phyloP scores from a whole-genome alignment of 1,140 invertebrate genomes.

The Micrasema longulum region DNA sequence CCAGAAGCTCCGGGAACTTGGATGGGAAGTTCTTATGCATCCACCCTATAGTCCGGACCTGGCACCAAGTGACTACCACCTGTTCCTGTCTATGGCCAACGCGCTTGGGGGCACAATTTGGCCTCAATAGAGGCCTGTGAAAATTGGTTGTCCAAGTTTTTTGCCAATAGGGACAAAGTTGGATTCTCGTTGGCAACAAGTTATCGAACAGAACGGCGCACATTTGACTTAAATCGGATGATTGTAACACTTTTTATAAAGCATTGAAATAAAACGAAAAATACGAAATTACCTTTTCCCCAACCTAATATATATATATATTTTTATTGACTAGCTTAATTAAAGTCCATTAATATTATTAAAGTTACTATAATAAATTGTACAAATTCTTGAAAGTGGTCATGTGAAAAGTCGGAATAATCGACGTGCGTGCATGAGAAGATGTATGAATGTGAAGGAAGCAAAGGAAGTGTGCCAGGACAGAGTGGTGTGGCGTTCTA shows the following conservation, averaged over 20 bases:
- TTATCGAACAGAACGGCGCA: constrained; percentile 22
- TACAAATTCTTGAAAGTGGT: too few relatives aligned
- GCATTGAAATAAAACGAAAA: constrained; percentile 24
- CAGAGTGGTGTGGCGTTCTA: too few relatives aligned
- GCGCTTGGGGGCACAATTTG: neutral
- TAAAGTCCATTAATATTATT: too few relatives aligned
- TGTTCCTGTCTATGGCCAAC: neutral
- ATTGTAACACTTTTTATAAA: constrained; percentile 27
- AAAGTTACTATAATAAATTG: too few relatives aligned
- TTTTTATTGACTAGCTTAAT: too few relatives aligned
- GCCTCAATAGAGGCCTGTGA: constrained; percentile 14
- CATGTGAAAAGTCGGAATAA: too few relatives aligned
- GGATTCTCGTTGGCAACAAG: constrained; percentile 22
- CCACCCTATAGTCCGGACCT: neutral
- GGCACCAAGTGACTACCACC: neutral
- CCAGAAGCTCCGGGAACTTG: constrained; percentile 19
- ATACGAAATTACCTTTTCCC: constrained; percentile 15
- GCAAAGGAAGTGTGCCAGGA: too few relatives aligned
- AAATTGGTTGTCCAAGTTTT: constrained; percentile 24
- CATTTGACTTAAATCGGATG: constrained; percentile 15
- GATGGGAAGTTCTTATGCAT: constrained; percentile 12
- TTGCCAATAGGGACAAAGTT: constrained; percentile 20
- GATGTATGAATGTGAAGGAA: too few relatives aligned
- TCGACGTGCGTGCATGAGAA: too few relatives aligned
- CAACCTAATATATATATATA: too few relatives aligned